A percentile compares a stretch with the other conserved stretches of the same genome.
phyloP scores from a whole-genome alignment of 2,888 invertebrate species.

The Thymelicus acteon region DNA sequence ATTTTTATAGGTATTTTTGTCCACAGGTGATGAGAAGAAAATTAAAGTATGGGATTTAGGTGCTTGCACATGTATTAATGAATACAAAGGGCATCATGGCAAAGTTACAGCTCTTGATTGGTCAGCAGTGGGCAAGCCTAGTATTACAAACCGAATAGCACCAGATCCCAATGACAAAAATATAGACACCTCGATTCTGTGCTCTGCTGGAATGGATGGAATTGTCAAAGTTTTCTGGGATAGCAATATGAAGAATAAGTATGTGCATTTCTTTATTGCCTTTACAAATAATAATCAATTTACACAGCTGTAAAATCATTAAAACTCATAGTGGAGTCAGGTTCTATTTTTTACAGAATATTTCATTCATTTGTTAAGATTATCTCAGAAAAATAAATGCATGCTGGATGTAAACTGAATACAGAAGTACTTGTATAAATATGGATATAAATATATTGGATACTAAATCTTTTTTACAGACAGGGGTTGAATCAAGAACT shows the following conservation, averaged over 20 bases:
- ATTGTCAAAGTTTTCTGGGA: constrained; percentile 88
- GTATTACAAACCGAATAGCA: constrained; percentile 63
- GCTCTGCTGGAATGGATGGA: constrained; percentile 88
- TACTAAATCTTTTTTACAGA: constrained; percentile 56
- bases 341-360: not conserved
- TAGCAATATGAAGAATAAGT: constrained; percentile 73
- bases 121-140: constrained; percentile 75
- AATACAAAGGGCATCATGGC: constrained; percentile 87
- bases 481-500: constrained; percentile 72
- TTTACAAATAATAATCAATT: not conserved
- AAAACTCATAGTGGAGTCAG: not conserved
- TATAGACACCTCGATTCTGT: constrained; percentile 78
- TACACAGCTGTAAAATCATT: too few relatives aligned
- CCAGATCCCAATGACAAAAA: constrained; percentile 60
- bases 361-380: too few relatives aligned
- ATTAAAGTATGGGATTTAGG: constrained; percentile 90
- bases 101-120: constrained; percentile 87
- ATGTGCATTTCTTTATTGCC: constrained; percentile 45
- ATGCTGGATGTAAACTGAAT: too few relatives aligned
- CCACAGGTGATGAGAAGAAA: constrained; percentile 87
- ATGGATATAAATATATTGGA: constrained; percentile 15
- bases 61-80: constrained; percentile 86
- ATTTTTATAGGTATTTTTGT: constrained; percentile 2
- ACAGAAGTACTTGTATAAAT: not conserved
- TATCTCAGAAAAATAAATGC: too few relatives aligned